These are phyloP conservation scores for Poecilobothrus nobilitatus DNA, from an alignment of 2,888 invertebrate species.

Conservation along the genomic window DNA sequence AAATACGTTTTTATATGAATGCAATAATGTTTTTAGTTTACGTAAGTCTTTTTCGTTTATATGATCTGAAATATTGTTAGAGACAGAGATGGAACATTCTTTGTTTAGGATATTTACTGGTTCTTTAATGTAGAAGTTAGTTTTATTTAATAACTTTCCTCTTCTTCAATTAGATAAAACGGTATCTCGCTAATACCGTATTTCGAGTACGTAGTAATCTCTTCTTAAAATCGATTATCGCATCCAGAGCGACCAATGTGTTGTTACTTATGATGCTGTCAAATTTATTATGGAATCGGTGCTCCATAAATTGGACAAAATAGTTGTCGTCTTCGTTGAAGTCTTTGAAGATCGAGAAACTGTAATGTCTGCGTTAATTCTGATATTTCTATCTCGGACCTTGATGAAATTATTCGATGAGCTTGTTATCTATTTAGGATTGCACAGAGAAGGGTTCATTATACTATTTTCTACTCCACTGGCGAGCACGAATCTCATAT, in stretches of 20 bases:
- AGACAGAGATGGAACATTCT: background rate
- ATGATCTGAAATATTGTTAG: background rate
- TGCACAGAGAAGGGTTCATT: constrained; percentile 12
- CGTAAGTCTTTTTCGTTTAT: constrained; percentile 11
- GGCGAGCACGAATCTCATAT: constrained; percentile 13
- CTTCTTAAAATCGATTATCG: constrained; percentile 1
- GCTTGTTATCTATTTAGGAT: constrained; percentile 15
- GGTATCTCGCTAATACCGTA: background rate
- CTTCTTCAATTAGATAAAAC: constrained; percentile 7
- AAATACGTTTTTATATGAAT: constrained; percentile 20
- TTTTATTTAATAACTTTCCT: background rate
- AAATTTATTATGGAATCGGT: no score
- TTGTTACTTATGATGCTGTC: constrained; percentile 17
- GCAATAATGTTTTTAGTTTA: constrained; percentile 9
- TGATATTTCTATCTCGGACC: constrained; percentile 10
- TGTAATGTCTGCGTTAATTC: constrained; percentile 7
- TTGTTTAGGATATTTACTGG: background rate
- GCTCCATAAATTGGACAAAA: no score
- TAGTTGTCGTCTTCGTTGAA: no score
- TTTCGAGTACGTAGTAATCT: background rate
- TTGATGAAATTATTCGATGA: constrained; percentile 12
- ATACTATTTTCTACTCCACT: constrained; percentile 16
- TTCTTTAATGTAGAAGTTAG: background rate
- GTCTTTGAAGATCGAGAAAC: constrained; percentile 13
- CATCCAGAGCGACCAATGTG: constrained; percentile 9